These are phyloP conservation scores for Apolygus lucorum DNA, from an alignment of 1,140 invertebrate species.

Conservation along the genomic window DNA sequence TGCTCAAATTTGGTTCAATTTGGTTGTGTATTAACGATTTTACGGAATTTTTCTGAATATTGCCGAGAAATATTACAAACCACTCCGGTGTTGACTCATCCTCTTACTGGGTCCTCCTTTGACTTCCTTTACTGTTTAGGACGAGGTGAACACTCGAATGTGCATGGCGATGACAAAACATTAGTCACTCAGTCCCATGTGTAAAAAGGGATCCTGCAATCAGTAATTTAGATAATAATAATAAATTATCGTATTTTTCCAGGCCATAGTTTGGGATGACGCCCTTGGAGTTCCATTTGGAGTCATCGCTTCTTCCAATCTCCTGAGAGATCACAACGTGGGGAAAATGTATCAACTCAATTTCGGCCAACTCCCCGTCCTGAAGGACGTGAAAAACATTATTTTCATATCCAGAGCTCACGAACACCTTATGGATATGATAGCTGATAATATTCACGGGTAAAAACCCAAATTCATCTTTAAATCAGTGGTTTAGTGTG, in stretches of 20 bases:
- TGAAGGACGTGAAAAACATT: conserved; percentile 61
- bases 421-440: conserved; percentile 71
- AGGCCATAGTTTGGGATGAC: conserved; percentile 87
- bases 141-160: background rate
- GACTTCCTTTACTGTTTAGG: background rate
- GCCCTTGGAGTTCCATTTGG: conserved; percentile 78
- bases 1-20: too few relatives aligned
- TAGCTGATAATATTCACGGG: conserved; percentile 73
- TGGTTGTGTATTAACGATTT: too few relatives aligned
- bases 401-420: conserved; percentile 83
- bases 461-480: too few relatives aligned
- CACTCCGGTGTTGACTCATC: too few relatives aligned
- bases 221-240: too few relatives aligned
- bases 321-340: conserved; percentile 70
- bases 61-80: too few relatives aligned
- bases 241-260: conserved; percentile 26
- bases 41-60: too few relatives aligned
- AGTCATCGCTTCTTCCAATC: conserved; percentile 70
- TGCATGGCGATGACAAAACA: background rate
- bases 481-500: too few relatives aligned
- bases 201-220: too few relatives aligned
- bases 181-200: too few relatives aligned
- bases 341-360: conserved; percentile 68
- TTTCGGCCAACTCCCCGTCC: conserved; percentile 52
- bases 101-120: too few relatives aligned